Base-by-base conservation (phyloP, 2,113 vertebrate genomes). In the Hypanus sabinus region DNA sequence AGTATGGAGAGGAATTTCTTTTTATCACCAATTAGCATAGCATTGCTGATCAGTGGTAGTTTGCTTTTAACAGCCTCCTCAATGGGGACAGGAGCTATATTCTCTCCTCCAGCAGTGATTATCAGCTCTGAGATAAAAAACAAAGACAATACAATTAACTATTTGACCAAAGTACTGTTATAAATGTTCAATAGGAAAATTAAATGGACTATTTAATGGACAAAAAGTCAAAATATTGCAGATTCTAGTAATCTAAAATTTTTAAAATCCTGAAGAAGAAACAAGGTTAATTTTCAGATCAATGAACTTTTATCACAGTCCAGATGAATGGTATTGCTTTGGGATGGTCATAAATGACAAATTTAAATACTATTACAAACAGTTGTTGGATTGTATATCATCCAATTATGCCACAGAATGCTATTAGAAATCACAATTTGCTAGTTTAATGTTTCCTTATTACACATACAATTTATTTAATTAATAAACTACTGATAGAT, bases 51-150 rank as follows among this genome's bases (percentile, higher is more conserved):
- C 90, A 97, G 95, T 60, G 96, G 94, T 18, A 96, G 75, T 94
- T 97, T 96, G 0, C 95, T 94, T 94, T 97, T 97, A 73, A 97
- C 75, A 0, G 95, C 94, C 1, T 97, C 96, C 95, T 97, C 97
- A 55, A 96, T 97, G 87, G 95, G 96, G 0, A 97, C 96, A 0
- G 97, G 97, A 65, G 97, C 95, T 46, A 97, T 95, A 95, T 97
- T 97, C 95, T 97, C 97, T 6, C 96, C 97, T 5, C 97, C 97
- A 0, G 97, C 97, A 0, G 97, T 97, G 95, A 97, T 97, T 94
- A 97, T 96, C 83, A 97, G 94, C 83, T 97, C 97, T 97, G 94
- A 46, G 55, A 70, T n/a, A 75, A 36, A 94, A 81, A 22, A 83
- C 9, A 27, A 55, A 55, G 46, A 55, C 9, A 2, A 14, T 38